Percentiles rank a stretch among this genome's conserved stretches.
Conservation (phyloP, 2,797 vertebrate genomes). For the Aselliscus stoliczkanus region DNA sequence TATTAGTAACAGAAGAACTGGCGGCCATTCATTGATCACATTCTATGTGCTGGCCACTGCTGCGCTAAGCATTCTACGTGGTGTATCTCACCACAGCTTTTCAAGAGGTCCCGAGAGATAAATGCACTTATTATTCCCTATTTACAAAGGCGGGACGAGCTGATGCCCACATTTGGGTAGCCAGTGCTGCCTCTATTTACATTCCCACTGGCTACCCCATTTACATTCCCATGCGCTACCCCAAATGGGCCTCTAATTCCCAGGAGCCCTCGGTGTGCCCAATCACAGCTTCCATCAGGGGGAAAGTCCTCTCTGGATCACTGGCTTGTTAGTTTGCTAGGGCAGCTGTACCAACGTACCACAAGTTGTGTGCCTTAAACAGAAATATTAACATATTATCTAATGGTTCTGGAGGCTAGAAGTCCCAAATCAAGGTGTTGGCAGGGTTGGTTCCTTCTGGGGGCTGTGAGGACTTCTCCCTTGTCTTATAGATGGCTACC, state of each 20-base stretch:
- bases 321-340: background rate
- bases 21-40: background rate
- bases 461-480: background rate
- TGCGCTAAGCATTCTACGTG: background rate
- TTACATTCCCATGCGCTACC: background rate
- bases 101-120: background rate
- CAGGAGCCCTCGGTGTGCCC: background rate
- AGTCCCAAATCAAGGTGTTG: background rate
- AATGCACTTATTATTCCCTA: background rate
- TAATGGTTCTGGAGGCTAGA: background rate
- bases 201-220: rapidly evolving
- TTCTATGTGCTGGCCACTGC: background rate
- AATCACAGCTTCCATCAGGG: background rate
- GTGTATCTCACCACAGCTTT: background rate
- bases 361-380: background rate
- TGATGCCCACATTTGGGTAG: no score
- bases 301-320: background rate
- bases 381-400: background rate
- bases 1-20: background rate
- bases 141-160: background rate
- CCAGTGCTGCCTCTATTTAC: background rate
- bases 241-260: rapidly evolving
- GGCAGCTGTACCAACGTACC: background rate
- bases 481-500: rapidly evolving
- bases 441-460: background rate